Percentiles rank a stretch among this genome's conserved stretches.
Evolutionary conservation across 2,888 invertebrate species (phyloP).

Genomic region (Griposia aprilina): DNA sequence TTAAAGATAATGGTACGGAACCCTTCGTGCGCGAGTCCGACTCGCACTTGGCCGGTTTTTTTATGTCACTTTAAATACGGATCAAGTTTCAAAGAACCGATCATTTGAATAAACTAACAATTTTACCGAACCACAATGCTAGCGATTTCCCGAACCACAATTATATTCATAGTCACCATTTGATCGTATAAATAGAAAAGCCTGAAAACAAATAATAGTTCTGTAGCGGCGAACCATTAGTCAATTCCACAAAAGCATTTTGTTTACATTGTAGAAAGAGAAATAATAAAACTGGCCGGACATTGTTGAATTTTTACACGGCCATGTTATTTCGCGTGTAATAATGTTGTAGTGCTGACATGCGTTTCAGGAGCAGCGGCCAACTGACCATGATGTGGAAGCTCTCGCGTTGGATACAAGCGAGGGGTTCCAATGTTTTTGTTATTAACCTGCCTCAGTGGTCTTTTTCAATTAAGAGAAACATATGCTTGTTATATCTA

Average conservation of each 20-base stretch:
- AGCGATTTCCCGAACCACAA: constrained; percentile 1
- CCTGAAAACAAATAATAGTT: constrained; percentile 22
- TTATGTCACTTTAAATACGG: neutral
- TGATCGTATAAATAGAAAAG: constrained; percentile 23
- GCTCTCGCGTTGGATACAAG: neutral
- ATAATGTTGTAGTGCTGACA: neutral
- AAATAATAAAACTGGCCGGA: constrained; percentile 6
- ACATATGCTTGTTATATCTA: neutral
- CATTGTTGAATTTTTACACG: neutral
- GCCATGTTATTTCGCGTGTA: too few relatives aligned
- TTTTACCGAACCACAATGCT: neutral
- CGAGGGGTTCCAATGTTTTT: too few relatives aligned
- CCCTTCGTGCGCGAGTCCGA: too few relatives aligned
- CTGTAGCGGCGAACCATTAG: constrained; percentile 3
- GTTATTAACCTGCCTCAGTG: too few relatives aligned
- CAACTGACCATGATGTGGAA: neutral
- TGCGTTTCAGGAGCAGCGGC: neutral
- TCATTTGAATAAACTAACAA: neutral
- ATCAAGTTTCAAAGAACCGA: neutral
- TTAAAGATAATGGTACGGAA: too few relatives aligned
- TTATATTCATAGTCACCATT: constrained; percentile 17
- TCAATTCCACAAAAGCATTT: constrained; percentile 12
- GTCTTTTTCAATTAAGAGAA: neutral
- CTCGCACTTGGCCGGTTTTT: too few relatives aligned
- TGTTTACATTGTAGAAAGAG: constrained; percentile 22